A percentile compares a stretch with the other conserved stretches of the same genome.
Evolutionary conservation across 2,888 invertebrate genomes (phyloP).

Genomic region (Ceratothoa steindachneri): DNA sequence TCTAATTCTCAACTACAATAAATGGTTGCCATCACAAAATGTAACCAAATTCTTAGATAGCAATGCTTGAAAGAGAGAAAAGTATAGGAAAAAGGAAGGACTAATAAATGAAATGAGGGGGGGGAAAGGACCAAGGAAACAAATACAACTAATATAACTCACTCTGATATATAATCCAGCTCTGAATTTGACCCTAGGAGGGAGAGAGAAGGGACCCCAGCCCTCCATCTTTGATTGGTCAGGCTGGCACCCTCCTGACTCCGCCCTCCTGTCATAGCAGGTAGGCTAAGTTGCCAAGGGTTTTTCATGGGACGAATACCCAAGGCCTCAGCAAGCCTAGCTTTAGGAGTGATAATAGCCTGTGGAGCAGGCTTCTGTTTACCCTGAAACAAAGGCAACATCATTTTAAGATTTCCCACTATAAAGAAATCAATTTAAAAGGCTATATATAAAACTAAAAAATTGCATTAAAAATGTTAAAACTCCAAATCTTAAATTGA

Average conservation of each 20-base stretch:
- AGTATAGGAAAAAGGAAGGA: not conserved
- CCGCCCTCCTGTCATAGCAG: conserved; percentile 26
- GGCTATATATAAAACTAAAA: not conserved
- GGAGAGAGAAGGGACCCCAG: conserved; percentile 35
- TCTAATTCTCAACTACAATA: too few relatives aligned
- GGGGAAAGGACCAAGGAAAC: too few relatives aligned
- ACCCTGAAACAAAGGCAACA: conserved; percentile 15
- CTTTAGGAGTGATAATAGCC: conserved; percentile 33
- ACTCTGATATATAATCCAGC: conserved; percentile 28
- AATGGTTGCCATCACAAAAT: too few relatives aligned
- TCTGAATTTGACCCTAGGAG: conserved; percentile 35
- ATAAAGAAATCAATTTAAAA: not conserved
- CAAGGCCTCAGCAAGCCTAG: conserved; percentile 34
- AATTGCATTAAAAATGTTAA: too few relatives aligned
- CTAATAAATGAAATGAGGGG: not conserved
- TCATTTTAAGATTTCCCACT: too few relatives aligned
- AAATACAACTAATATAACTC: conserved; percentile 20
- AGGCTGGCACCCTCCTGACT: conserved; percentile 9
- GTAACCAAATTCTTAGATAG: too few relatives aligned
- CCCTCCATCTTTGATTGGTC: conserved; percentile 15
- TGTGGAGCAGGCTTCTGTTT: conserved; percentile 20
- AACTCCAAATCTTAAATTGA: too few relatives aligned
- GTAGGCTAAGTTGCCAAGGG: conserved; percentile 31
- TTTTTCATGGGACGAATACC: conserved; percentile 32
- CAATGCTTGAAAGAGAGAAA: too few relatives aligned